These are phyloP conservation scores for Tetranychus urticae DNA, from an alignment of 1,140 invertebrate species.

Conservation along the genomic window DNA sequence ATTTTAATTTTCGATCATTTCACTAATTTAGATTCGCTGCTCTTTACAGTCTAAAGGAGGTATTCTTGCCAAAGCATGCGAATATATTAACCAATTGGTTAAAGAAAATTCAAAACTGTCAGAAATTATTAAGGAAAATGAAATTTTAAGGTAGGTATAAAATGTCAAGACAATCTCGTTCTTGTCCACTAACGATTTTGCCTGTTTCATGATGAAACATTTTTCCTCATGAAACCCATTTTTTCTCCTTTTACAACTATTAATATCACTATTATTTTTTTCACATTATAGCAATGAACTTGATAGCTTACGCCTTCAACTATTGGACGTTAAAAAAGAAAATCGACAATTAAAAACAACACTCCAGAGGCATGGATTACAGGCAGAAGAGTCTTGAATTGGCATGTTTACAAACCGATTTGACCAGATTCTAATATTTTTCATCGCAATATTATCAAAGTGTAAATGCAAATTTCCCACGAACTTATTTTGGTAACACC, in stretches of 20 bases:
- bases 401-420: no score
- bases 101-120: slow-evolving; percentile 41
- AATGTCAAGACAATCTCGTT: not conserved
- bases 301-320: not conserved
- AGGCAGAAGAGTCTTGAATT: no score
- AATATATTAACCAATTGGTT: slow-evolving; percentile 69
- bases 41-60: slow-evolving; percentile 58
- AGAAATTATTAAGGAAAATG: slow-evolving; percentile 33
- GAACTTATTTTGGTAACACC: no score
- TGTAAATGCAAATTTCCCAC: no score
- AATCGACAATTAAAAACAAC: not conserved
- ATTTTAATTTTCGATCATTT: not conserved
- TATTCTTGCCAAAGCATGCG: slow-evolving; percentile 82
- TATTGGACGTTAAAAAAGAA: not conserved
- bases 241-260: not conserved
- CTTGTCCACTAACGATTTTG: not conserved
- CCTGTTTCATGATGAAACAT: not conserved
- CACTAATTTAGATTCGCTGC: slow-evolving; percentile 20
- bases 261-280: not conserved
- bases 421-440: no score
- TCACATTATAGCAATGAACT: not conserved
- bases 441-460: no score
- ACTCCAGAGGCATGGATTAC: no score
- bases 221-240: no score
- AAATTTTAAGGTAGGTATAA: slow-evolving; percentile 20